Percentiles rank a stretch among this genome's conserved stretches.
Conservation (phyloP, 2,888 invertebrate genomes). For the Chalcis sispes region DNA sequence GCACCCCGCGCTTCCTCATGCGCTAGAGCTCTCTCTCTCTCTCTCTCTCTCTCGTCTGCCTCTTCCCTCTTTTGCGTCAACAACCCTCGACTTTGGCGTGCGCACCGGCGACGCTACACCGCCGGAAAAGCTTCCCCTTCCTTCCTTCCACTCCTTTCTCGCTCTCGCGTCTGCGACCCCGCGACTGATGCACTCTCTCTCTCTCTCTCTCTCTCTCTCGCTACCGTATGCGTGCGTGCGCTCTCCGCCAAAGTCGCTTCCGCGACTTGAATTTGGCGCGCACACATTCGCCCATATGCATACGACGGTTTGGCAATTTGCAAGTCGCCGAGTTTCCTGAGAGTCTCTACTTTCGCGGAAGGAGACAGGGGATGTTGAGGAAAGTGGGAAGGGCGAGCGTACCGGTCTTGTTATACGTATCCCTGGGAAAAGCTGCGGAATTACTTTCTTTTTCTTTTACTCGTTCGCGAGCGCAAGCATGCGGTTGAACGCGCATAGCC, state of each 20-base stretch:
- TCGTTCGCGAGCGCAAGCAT: too few relatives aligned
- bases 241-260: not conserved
- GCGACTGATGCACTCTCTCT: not conserved
- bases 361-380: too few relatives aligned
- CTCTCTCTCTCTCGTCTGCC: conserved; percentile 8
- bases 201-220: not conserved
- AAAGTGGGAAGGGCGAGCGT: too few relatives aligned
- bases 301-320: too few relatives aligned
- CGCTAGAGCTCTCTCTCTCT: not conserved
- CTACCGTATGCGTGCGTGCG: not conserved
- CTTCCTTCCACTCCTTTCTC: conserved; percentile 42
- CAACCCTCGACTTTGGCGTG: conserved; percentile 46
- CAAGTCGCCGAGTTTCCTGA: too few relatives aligned
- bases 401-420: too few relatives aligned
- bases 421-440: too few relatives aligned
- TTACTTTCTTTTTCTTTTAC: too few relatives aligned
- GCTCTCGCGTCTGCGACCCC: conserved; percentile 11
- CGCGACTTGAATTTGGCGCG: too few relatives aligned
- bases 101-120: conserved; percentile 44
- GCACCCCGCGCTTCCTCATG: not conserved
- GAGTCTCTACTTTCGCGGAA: too few relatives aligned
- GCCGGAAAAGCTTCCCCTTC: conserved; percentile 39
- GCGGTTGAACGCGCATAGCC: too few relatives aligned
- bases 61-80: conserved; percentile 35
- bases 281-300: too few relatives aligned